Percentiles rank a stretch among this genome's conserved stretches.
Conservation (phyloP, 23 tunicate species). For the Ascidia mentula region DNA sequence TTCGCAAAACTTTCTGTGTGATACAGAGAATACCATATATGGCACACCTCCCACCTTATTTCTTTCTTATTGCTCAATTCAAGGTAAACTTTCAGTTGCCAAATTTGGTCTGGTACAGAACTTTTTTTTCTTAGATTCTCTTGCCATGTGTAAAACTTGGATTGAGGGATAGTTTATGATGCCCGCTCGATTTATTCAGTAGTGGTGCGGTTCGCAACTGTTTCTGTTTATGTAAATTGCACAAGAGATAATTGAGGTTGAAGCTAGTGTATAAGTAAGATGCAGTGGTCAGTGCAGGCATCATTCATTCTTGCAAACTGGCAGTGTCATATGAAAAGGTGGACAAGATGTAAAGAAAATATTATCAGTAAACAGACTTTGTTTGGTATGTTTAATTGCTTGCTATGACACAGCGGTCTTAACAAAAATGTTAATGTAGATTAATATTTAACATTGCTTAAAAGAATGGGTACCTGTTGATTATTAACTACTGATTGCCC, state of each 20-base stretch:
- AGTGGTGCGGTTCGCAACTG: no score
- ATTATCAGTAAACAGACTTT: no score
- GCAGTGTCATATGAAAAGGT: background rate
- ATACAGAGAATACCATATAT: background rate
- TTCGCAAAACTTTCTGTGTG: background rate
- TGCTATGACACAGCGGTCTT: no score
- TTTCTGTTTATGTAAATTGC: no score
- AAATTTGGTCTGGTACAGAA: background rate
- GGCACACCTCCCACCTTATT: background rate
- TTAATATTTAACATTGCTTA: no score
- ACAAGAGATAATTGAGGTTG: no score
- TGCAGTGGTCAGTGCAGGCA: background rate
- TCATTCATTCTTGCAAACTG: background rate
- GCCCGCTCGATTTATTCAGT: no score
- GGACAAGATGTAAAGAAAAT: background rate
- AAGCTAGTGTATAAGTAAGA: constrained; percentile 1
- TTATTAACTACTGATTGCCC: no score
- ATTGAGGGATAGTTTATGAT: no score
- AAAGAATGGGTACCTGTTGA: no score
- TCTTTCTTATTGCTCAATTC: background rate
- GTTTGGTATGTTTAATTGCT: constrained; percentile 7
- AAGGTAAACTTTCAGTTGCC: background rate
- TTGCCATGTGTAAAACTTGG: no score
- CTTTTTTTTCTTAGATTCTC: background rate
- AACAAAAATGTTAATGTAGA: no score